A percentile compares a stretch with the other conserved stretches of the same genome.
Conservation (phyloP, 2,888 invertebrate species). For the Pseudanteris insignis region DNA sequence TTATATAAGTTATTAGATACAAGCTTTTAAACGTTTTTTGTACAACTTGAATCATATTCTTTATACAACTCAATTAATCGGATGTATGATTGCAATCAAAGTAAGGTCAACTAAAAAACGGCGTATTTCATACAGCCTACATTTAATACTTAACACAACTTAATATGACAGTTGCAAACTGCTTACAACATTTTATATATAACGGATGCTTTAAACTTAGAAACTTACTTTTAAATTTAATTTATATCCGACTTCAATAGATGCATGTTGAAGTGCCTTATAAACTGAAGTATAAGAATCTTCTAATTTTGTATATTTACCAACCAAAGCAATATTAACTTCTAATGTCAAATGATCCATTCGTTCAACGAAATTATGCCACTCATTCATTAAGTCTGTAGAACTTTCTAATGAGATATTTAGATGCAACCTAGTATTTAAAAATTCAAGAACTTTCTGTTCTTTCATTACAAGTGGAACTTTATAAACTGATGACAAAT, state of each 20-base stretch:
- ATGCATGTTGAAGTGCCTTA: conserved; percentile 94
- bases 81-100: too few relatives aligned
- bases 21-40: too few relatives aligned
- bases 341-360: conserved; percentile 83
- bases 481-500: conserved; percentile 92
- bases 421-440: conserved; percentile 83
- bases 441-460: conserved; percentile 85
- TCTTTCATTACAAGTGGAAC: conserved; percentile 94
- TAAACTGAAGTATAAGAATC: conserved; percentile 97
- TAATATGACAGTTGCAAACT: too few relatives aligned
- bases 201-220: too few relatives aligned
- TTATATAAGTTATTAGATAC: too few relatives aligned
- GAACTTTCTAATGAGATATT: conserved; percentile 74
- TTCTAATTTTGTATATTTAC: conserved; percentile 94
- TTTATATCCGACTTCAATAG: conserved; percentile 84
- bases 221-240: conserved; percentile 77
- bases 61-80: too few relatives aligned
- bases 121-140: too few relatives aligned
- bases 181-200: too few relatives aligned
- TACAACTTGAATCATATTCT: too few relatives aligned
- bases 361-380: conserved; percentile 88
- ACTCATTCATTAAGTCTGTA: conserved; percentile 77
- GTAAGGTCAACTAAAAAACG: too few relatives aligned
- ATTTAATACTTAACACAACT: too few relatives aligned
- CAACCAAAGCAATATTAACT: conserved; percentile 90